A percentile compares a stretch with the other conserved stretches of the same genome.
Conservation (phyloP, 2,113 vertebrate species). For the Chloropsis hardwickii region DNA sequence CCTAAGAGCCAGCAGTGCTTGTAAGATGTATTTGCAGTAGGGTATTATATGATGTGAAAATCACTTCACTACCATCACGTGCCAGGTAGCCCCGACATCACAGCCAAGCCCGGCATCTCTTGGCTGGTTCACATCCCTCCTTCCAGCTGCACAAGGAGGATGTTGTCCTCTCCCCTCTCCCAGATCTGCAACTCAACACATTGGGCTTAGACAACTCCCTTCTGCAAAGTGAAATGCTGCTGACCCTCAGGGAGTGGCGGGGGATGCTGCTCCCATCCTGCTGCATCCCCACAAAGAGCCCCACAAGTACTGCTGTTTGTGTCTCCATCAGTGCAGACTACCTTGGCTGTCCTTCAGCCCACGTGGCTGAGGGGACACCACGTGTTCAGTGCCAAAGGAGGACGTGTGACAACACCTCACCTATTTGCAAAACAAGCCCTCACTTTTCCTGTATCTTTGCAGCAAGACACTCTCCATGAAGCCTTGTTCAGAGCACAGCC, state of each 20-base stretch:
- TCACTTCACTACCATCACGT: not conserved
- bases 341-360: not conserved
- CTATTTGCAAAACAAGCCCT: not conserved
- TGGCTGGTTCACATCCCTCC: not conserved
- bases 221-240: not conserved
- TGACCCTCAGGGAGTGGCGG: not conserved
- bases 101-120: fast-evolving
- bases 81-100: not conserved
- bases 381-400: not conserved
- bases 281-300: not conserved
- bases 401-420: not conserved
- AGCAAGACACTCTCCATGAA: not conserved
- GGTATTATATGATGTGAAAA: not conserved
- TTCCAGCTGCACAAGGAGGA: not conserved
- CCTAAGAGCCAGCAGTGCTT: not conserved
- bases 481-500: not conserved
- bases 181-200: not conserved
- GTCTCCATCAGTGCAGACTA: not conserved
- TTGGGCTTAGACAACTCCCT: not conserved
- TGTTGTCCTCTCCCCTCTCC: not conserved
- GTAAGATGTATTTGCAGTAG: not conserved
- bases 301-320: not conserved
- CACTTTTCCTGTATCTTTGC: not conserved
- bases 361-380: not conserved
- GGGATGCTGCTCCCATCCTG: not conserved